Percentiles rank a stretch among this genome's conserved stretches.
Conservation (phyloP, 1,140 invertebrate species). For the Ceratosolen fusciceps region DNA sequence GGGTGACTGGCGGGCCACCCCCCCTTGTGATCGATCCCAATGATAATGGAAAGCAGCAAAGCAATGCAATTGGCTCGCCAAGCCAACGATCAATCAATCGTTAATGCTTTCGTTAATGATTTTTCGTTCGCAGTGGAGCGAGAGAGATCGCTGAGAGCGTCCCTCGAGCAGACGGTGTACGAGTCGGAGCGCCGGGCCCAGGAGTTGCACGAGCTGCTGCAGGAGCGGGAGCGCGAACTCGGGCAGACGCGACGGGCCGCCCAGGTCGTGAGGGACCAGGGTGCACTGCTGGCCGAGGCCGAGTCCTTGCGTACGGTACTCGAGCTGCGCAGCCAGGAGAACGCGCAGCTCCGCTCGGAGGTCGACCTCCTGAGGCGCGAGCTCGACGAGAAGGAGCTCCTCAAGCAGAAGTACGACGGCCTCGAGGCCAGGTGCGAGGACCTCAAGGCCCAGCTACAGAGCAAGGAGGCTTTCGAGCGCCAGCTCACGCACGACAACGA, state of each 20-base stretch:
- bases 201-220: constrained; percentile 52
- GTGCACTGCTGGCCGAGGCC: constrained; percentile 75
- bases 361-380: constrained; percentile 72
- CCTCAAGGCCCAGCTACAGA: constrained; percentile 77
- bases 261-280: constrained; percentile 64
- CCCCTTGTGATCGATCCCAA: too few species aligned
- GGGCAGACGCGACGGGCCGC: constrained; percentile 60
- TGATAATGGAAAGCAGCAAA: too few species aligned
- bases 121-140: constrained; percentile 59
- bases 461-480: constrained; percentile 72
- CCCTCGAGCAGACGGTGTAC: constrained; percentile 56
- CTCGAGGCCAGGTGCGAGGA: constrained; percentile 80
- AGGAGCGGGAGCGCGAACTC: constrained; percentile 58
- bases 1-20: too few species aligned
- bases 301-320: constrained; percentile 83
- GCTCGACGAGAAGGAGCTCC: constrained; percentile 74
- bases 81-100: too few species aligned
- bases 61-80: too few species aligned
- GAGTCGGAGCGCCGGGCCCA: constrained; percentile 55
- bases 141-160: constrained; percentile 57
- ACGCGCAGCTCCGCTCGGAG: constrained; percentile 78
- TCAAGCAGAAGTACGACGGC: constrained; percentile 73
- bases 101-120: too few species aligned
- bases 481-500: constrained; percentile 77
- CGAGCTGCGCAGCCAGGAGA: constrained; percentile 82